phyloP scores from a whole-genome alignment of 2,797 vertebrate species.

The Crypturellus tataupa region DNA sequence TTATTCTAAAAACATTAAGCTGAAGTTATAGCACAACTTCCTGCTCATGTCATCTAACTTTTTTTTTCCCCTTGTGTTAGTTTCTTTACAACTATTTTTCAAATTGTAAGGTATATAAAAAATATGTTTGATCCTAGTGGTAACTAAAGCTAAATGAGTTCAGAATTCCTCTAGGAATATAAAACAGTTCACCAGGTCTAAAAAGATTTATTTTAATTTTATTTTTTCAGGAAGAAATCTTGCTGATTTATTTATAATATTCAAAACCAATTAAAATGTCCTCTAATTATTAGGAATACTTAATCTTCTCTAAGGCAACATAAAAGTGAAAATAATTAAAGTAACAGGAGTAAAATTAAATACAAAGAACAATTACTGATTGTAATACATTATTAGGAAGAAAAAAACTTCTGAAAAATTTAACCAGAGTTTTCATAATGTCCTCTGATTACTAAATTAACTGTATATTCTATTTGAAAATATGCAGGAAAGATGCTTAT shows the following conservation, averaged over 20 bases:
- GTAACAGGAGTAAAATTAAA: background rate
- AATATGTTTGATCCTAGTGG: background rate
- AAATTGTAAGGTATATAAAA: background rate
- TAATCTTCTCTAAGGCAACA: constrained; percentile 38
- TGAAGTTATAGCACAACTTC: background rate
- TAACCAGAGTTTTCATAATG: background rate
- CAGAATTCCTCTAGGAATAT: background rate
- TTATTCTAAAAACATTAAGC: background rate
- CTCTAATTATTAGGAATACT: constrained; percentile 32
- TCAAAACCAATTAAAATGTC: constrained; percentile 47
- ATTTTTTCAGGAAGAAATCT: background rate
- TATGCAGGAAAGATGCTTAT: background rate
- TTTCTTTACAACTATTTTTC: background rate
- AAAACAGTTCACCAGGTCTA: constrained; percentile 1
- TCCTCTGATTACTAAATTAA: background rate
- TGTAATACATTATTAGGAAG: background rate
- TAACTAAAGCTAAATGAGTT: constrained; percentile 20
- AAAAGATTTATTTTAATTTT: background rate
- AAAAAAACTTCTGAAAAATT: background rate
- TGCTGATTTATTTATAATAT: constrained; percentile 44
- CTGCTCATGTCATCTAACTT: background rate
- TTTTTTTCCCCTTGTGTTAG: background rate
- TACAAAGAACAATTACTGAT: background rate
- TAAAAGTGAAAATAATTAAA: constrained; percentile 39
- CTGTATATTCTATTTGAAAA: background rate